A percentile compares a stretch with the other conserved stretches of the same genome.
Conservation (phyloP, 2,113 vertebrate genomes). For the Esox niger region DNA sequence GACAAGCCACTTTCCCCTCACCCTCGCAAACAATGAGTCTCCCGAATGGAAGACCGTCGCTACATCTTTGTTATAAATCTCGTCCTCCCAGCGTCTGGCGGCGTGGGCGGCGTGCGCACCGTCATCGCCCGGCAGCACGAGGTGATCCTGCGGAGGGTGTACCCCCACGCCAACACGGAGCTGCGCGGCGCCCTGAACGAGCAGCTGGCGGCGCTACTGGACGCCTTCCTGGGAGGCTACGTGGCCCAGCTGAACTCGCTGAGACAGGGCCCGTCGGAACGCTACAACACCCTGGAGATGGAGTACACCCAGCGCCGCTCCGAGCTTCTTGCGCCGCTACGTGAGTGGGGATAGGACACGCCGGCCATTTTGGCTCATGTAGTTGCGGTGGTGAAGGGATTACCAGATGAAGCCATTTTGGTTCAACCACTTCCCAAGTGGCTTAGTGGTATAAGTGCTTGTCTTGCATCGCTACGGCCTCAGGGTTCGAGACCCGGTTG, state of each 20-base stretch:
- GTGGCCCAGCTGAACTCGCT: slow-evolving; percentile 88
- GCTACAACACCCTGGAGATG: slow-evolving; percentile 83
- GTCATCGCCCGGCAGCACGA: slow-evolving; percentile 81
- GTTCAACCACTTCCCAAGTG: too few species aligned
- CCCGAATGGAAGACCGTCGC: too few species aligned
- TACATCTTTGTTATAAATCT: too few species aligned
- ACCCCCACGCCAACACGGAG: slow-evolving; percentile 85
- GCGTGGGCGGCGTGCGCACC: slow-evolving; percentile 70
- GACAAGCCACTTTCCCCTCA: too few species aligned
- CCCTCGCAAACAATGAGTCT: too few species aligned
- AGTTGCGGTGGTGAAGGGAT: too few species aligned
- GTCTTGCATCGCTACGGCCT: too few species aligned
- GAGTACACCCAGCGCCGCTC: slow-evolving; percentile 88
- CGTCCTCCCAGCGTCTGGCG: slow-evolving; percentile 74
- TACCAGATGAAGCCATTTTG: not conserved
- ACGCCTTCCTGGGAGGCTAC: slow-evolving; percentile 83
- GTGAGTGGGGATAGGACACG: slow-evolving; percentile 71
- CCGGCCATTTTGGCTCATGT: not conserved
- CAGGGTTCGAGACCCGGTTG: too few species aligned
- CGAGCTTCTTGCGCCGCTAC: slow-evolving; percentile 81
- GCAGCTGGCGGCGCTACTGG: slow-evolving; percentile 88
- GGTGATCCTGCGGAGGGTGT: slow-evolving; percentile 81
- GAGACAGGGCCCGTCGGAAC: slow-evolving; percentile 77
- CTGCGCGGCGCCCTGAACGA: slow-evolving; percentile 82
- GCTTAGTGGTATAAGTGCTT: too few species aligned